phyloP scores from a whole-genome alignment of 2,797 vertebrate species.

The Enoplosus armatus region DNA sequence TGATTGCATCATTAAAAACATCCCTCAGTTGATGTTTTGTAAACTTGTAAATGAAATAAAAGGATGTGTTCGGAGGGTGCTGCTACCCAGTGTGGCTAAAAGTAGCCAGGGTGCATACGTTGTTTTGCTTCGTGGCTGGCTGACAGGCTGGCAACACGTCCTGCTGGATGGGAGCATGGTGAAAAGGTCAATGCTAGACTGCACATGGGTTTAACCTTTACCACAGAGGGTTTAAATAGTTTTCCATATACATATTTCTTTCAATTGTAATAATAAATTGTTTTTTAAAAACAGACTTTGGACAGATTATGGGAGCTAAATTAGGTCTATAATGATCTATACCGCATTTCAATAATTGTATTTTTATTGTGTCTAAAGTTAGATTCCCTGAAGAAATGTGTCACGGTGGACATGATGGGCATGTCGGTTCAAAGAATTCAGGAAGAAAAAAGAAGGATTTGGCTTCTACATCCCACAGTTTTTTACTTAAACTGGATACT shows the following conservation, averaged over 20 bases:
- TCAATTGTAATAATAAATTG: neutral
- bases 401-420: neutral
- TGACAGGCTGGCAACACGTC: conserved; percentile 7
- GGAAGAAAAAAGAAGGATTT: neutral
- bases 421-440: neutral
- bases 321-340: neutral
- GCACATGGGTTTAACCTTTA: conserved; percentile 31
- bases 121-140: neutral
- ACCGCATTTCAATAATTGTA: neutral
- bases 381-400: neutral
- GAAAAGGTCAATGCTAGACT: conserved; percentile 28
- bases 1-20: conserved; percentile 28
- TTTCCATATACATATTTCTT: neutral
- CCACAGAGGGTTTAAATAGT: neutral
- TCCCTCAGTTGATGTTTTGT: neutral
- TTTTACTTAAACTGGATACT: neutral
- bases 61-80: neutral
- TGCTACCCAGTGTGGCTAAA: neutral
- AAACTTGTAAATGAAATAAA: neutral
- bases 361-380: neutral
- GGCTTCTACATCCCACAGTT: neutral
- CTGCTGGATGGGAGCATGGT: neutral
- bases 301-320: neutral
- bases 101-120: neutral
- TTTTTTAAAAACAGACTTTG: neutral